Evolutionary conservation across 2,113 vertebrate species (phyloP), one percentile per base, ranked within the genome.

Genomic region (Leptobrachium ailaonicum): DNA sequence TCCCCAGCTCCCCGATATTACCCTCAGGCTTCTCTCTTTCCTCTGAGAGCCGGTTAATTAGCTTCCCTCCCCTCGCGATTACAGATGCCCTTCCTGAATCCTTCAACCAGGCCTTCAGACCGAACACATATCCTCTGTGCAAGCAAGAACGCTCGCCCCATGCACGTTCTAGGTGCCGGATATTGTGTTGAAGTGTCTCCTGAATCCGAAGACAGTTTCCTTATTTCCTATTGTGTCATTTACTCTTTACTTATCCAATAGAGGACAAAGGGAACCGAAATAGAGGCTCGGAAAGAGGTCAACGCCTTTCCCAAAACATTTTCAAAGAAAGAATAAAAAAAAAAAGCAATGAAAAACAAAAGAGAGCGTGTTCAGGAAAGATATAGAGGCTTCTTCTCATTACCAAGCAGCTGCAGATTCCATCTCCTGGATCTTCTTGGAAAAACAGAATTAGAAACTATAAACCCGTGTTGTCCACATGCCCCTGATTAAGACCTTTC

Each of bases 161-260:
- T 42, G 9, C 5, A 60, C 6, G 50, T 11, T 74, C 45, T 47
- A 60, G 56, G 42, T 20, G 58, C 68, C 60, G 41, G 60, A 56
- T 71, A 41, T 62, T 2, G 69, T 32, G 62, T 40, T 42, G n/a
- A 73, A 66, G 62, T 58, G 70, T 73, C 42, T 14, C 41, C 77
- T 66, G 71, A 73, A 58, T 44, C 44, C 60, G 32, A 72, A 73
- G 77, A 6, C 71, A 66, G 50, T 71, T 73, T 60, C 63, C 40
- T 73, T 67, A 47, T 66, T 80, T 80, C 78, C 78, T 73, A 40
- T 73, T 66, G 45, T 79, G 77, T 79, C 70, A 73, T 79, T 70
- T 66, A 54, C 63, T 79, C 77, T 79, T 60, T 62, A 64, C 56
- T 79, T 43, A 73, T 54, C 77, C 63, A 44, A 73, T 66, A 67